Conservation (phyloP, 2,797 vertebrate species). For the Valencia hispanica region DNA sequence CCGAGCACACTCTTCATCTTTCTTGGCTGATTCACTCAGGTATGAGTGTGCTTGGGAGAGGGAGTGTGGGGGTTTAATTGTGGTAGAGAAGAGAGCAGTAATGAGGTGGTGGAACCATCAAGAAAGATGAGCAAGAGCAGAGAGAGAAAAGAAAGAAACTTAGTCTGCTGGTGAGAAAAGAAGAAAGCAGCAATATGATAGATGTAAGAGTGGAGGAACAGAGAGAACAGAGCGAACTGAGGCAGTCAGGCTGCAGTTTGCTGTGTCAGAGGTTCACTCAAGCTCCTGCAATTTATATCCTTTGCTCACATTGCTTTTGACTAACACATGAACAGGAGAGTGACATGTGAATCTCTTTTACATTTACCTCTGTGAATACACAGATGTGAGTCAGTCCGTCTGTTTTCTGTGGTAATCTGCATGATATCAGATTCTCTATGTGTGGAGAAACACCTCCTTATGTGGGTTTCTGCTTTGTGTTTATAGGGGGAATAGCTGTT, state of each 20-base stretch:
- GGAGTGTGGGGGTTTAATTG: slow-evolving; percentile 66
- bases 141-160: slow-evolving; percentile 34
- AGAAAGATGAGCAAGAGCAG: slow-evolving; percentile 31
- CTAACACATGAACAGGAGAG: slow-evolving; percentile 1
- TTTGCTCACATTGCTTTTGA: slow-evolving; percentile 30
- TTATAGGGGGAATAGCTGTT: background rate
- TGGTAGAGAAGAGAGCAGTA: slow-evolving; percentile 61
- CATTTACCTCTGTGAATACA: background rate
- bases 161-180: slow-evolving; percentile 35
- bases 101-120: slow-evolving; percentile 49
- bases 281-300: slow-evolving; percentile 60
- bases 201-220: slow-evolving; percentile 34
- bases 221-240: slow-evolving; percentile 49
- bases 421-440: background rate
- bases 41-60: slow-evolving; percentile 37
- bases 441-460: background rate
- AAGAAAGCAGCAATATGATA: slow-evolving; percentile 33
- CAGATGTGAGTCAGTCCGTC: background rate
- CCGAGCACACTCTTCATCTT: slow-evolving; percentile 21
- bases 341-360: slow-evolving; percentile 1
- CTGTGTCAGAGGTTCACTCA: slow-evolving; percentile 74
- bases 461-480: background rate
- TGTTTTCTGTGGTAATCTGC: background rate
- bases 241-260: slow-evolving; percentile 63
- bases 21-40: slow-evolving; percentile 25